Base-by-base conservation (phyloP, 2,888 invertebrate species). In the Aradus depressus region DNA sequence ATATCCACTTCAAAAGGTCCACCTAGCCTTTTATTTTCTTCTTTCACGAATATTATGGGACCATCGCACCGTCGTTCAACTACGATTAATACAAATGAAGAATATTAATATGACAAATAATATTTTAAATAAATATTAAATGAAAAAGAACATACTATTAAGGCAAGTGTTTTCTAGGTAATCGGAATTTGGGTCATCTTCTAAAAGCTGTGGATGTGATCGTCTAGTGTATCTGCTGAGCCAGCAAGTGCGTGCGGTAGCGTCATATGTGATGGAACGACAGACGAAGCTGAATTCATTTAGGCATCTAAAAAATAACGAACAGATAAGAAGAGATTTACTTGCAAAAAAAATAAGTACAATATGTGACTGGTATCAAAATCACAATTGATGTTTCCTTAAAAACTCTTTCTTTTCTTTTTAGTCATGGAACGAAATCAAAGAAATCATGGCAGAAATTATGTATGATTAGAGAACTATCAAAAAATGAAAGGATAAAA, bases 91-190 rank as follows among this genome's bases (percentile, higher is more conserved):
- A 42, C 8, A 10, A 10, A 64, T n/a, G 52, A 50, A 58, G 43
- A 26, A 45, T 51, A 54, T 31, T 6, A 41, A 35, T 12, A 43
- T 2, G 5, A 8, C 10, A 18, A 10, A 41, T 8, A 21, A 4
- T 10, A 21, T 3, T 41, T 10, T 4, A 3, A 2, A 41, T 14
- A 52, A 49, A 54, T 4, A 28, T 25, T 14, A 28, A 28, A 28
- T 28, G 8, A n/a, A n/a, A 6, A 35, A 22, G 28, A 38, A 54
- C 63, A 67, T 72, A 89, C 90, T 84, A 64, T 85, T 88, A 10
- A 91, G 70, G 66, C 91, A 91, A 42, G 89, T 87, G 64, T 91
- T 91, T 72, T 91, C 91, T 63, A 91, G 72, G 67, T 91, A 91
- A 66, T 91, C 90, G 1, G 85, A 81, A 65, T 85, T 86, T 2